These are phyloP conservation scores for Augiades crinisus DNA, from an alignment of 2,888 invertebrate genomes.

Conservation along the genomic window DNA sequence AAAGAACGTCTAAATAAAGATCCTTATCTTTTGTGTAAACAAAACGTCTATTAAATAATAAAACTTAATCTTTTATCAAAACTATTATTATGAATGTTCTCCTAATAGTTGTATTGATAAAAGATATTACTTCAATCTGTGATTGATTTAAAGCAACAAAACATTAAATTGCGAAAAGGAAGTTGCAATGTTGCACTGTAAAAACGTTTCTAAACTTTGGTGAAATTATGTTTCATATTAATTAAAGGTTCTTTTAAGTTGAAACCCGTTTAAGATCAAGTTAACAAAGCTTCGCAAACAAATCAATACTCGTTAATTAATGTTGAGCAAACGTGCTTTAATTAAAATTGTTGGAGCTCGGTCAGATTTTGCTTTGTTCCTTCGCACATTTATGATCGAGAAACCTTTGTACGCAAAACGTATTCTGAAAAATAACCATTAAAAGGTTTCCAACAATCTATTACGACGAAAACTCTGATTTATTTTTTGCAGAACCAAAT, in stretches of 20 bases:
- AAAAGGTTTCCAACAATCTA: background rate
- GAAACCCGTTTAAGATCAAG: slow-evolving; percentile 7
- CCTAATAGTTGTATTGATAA: too few relatives aligned
- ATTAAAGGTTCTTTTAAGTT: background rate
- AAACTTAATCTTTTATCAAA: too few relatives aligned
- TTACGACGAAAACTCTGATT: background rate
- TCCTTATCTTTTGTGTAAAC: too few relatives aligned
- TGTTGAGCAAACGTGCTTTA: slow-evolving; percentile 14
- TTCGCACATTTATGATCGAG: background rate
- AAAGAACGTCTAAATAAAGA: too few relatives aligned
- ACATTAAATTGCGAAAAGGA: too few relatives aligned
- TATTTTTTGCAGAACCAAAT: background rate
- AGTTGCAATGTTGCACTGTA: too few relatives aligned
- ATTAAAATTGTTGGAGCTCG: slow-evolving; percentile 16
- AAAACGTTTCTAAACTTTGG: too few relatives aligned
- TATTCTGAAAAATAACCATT: background rate
- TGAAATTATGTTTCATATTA: background rate
- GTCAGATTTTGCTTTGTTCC: slow-evolving; percentile 12
- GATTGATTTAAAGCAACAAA: too few relatives aligned
- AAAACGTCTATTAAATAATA: too few relatives aligned
- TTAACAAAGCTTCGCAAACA: slow-evolving; percentile 1
- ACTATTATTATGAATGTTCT: too few relatives aligned
- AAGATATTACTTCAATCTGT: too few relatives aligned
- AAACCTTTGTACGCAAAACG: background rate
- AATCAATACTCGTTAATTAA: slow-evolving; percentile 11